phyloP scores from a whole-genome alignment of 2,113 vertebrate genomes.

The Forbesichthys agassizii region DNA sequence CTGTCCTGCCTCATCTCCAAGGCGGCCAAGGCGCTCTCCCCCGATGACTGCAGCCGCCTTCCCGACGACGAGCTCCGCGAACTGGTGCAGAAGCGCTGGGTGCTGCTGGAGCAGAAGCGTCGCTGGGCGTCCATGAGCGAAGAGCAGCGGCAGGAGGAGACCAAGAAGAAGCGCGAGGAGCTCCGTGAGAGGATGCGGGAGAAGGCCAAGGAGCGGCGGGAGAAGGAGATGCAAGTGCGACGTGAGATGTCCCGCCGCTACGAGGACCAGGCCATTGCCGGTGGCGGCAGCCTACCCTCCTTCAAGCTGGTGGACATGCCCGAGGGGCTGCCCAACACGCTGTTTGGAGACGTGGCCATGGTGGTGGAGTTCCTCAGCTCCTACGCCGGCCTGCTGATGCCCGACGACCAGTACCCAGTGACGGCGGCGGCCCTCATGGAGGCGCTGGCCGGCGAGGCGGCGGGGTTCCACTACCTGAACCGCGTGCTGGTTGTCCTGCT shows the following conservation, averaged over 20 bases:
- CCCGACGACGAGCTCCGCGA: slow-evolving; percentile 87
- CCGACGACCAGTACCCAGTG: slow-evolving; percentile 92
- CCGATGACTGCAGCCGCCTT: slow-evolving; percentile 87
- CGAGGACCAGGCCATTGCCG: slow-evolving; percentile 91
- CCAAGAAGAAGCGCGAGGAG: slow-evolving; percentile 87
- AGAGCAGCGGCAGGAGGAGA: slow-evolving; percentile 87
- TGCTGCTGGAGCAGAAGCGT: slow-evolving; percentile 88
- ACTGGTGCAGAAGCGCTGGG: slow-evolving; percentile 90
- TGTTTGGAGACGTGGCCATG: slow-evolving; percentile 95
- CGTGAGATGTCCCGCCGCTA: slow-evolving; percentile 88
- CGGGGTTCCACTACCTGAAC: slow-evolving; percentile 92
- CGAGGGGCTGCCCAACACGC: slow-evolving; percentile 90
- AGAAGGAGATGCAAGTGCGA: slow-evolving; percentile 88
- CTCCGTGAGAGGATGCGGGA: slow-evolving; percentile 88
- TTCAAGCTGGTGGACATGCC: slow-evolving; percentile 94
- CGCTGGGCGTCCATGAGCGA: slow-evolving; percentile 92
- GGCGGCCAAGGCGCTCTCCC: slow-evolving; percentile 87
- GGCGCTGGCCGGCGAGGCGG: slow-evolving; percentile 86
- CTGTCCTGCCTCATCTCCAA: slow-evolving; percentile 90
- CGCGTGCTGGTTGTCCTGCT: slow-evolving; percentile 90
- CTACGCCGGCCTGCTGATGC: slow-evolving; percentile 88
- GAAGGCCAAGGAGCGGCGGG: slow-evolving; percentile 87
- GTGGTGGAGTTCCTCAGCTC: slow-evolving; percentile 93
- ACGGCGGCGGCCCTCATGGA: slow-evolving; percentile 90
- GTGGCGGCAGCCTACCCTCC: slow-evolving; percentile 82